Base-by-base conservation (phyloP, 2,113 vertebrate species). In the Xiphophorus couchianus region DNA sequence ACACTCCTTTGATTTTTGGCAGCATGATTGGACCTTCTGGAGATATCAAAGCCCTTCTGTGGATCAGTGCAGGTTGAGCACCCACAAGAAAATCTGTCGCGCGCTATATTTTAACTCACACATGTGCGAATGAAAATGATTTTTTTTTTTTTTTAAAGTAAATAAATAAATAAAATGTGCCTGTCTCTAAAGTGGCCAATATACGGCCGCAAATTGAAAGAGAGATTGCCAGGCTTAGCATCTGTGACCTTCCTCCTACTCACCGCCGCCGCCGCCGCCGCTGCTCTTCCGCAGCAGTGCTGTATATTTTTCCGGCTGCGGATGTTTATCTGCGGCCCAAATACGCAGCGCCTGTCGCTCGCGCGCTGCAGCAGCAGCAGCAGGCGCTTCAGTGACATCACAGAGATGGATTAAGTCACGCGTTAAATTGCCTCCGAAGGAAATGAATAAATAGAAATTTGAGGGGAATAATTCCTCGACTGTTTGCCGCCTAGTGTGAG, bases 371-470 rank as follows among this genome's bases (percentile, higher is more conserved):
- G 86, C 83, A 68, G 86, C 83, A 68, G 85, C 30, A 30, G 30
- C 30, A 30, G 30, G 76, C 83, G 54, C 90, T 89, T 85, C 85
- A 66, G 86, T 76, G 78, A 89, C 92, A 93, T 91, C 85, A 77
- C 91, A 89, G 92, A 93, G 91, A 94, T 93, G 91, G 91, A 93
- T 93, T 87, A 93, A 93, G 88, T 76, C 92, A 94, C 89, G 92
- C 91, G 83, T 93, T 93, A 94, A 94, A 94, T 94, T 94, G 92
- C 89, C 91, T 94, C 91, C 92, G 90, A 93, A 90, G 81, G 83
- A 93, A 93, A 94, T 92, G 91, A 94, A 94, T 93, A 94, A 93
- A 94, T 94, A 94, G 35, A 37, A 90, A 92, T 92, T 90, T 90
- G 84, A 89, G 89, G 89, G 83, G 90, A 88, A 91, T 93, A 93